These are phyloP conservation scores for Aphidius ervi DNA, from an alignment of 1,140 invertebrate species.

Conservation along the genomic window DNA sequence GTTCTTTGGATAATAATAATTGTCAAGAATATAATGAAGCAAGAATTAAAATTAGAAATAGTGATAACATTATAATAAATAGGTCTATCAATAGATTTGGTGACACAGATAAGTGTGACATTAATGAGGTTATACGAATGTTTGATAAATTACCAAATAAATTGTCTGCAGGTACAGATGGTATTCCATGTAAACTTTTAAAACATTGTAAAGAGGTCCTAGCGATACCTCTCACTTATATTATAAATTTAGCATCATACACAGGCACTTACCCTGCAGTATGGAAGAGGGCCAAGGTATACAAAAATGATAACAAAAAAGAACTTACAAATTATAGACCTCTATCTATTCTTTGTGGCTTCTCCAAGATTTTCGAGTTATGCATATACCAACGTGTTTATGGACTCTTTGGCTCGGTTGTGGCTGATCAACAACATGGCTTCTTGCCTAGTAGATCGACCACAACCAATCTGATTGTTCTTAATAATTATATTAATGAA, in stretches of 20 bases:
- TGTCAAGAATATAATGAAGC: no score
- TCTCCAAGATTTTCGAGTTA: slow-evolving; percentile 20
- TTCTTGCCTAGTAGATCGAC: no score
- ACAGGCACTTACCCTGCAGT: slow-evolving; percentile 19
- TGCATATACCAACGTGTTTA: background rate
- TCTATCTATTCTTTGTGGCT: slow-evolving; percentile 23
- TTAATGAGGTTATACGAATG: background rate
- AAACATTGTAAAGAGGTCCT: slow-evolving; percentile 21
- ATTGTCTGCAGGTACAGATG: slow-evolving; percentile 24
- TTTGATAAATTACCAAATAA: background rate
- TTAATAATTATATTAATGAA: no score
- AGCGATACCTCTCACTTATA: slow-evolving; percentile 15
- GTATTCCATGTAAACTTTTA: slow-evolving; percentile 23
- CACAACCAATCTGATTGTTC: no score
- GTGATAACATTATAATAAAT: no score
- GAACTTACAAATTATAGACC: slow-evolving; percentile 29
- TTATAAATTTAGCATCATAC: slow-evolving; percentile 26
- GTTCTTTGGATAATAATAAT: no score
- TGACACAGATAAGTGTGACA: no score
- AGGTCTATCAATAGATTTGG: no score
- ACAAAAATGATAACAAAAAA: slow-evolving; percentile 26
- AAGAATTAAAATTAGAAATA: no score
- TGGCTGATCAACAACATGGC: no score
- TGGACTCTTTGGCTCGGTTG: no score
- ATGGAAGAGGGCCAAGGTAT: slow-evolving; percentile 28